Base-by-base conservation (phyloP, 2,888 invertebrate genomes). In the Venusia cambrica region DNA sequence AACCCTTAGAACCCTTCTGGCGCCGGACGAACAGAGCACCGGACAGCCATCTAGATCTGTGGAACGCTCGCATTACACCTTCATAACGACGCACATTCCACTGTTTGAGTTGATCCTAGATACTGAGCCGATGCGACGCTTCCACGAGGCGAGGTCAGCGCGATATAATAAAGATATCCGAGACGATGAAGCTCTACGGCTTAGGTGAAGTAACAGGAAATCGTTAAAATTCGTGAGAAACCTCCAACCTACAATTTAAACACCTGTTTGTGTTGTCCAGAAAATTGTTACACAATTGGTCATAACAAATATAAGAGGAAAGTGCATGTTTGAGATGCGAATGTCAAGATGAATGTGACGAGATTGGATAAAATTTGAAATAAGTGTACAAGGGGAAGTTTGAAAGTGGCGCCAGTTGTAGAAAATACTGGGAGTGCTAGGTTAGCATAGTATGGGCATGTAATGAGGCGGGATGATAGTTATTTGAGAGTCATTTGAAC, bases 141-240 rank as follows among this genome's bases (percentile, higher is more conserved):
- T 74, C 67, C 62, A 60, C 62, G 69, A 69, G 65, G 48, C 51
- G 61, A 62, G 59, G 64, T 64, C 65, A 71, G 70, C 71, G 65
- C 64, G 70, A 75, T 73, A 71, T 73, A 73, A 78, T 75, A 76
- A 77, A 83, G 78, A 77, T 81, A 77, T 73, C 67, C 60, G 65
- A 72, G 63, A 56, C 62, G 64, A 63, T 61, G 69, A 62, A 37
- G 65, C 59, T 71, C 67, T 73, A 73, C 69, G 66, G 67, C 61
- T 62, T 58, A 57, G 61, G 58, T 61, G 59, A 62, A 70, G 59
- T 81, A 76, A 77, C 80, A 83, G 83, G 84, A 84, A 85, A 81
- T 79, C 74, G 69, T 84, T 77, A 81, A 83, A 79, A 75, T 76
- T 81, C 76, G 79, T 83, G 80, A 78, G 79, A 83, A 80, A 74